Evolutionary conservation across 2,888 invertebrate genomes (phyloP).

Genomic region (Agonopterix subpropinquella): DNA sequence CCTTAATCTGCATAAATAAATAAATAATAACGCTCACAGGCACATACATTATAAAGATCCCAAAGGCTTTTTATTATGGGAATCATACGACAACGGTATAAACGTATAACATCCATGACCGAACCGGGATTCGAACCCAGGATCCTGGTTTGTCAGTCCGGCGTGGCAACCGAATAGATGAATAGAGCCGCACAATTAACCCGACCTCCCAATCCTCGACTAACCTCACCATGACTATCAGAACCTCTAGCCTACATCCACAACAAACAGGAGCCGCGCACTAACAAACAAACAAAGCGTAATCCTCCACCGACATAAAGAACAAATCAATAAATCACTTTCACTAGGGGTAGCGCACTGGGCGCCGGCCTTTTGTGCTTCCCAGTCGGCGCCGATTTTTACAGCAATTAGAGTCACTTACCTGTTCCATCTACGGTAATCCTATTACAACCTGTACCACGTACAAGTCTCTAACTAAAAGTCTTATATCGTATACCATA

Average conservation of each 20-base stretch:
- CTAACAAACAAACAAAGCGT: slow-evolving; percentile 59
- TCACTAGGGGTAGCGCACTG: slow-evolving; percentile 48
- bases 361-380: slow-evolving; percentile 60
- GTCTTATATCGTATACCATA: neutral
- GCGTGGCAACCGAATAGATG: no score
- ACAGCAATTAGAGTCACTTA: slow-evolving; percentile 74
- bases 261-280: slow-evolving; percentile 42
- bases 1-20: no score
- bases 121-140: no score
- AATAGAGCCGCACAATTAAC: no score
- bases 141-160: no score
- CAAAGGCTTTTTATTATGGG: no score
- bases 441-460: slow-evolving; percentile 44
- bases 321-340: slow-evolving; percentile 71
- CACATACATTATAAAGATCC: no score
- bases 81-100: no score
- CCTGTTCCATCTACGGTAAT: slow-evolving; percentile 63
- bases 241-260: slow-evolving; percentile 1
- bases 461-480: no score
- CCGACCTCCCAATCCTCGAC: neutral
- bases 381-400: slow-evolving; percentile 66
- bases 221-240: slow-evolving; percentile 1
- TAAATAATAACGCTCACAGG: no score
- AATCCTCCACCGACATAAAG: slow-evolving; percentile 56
- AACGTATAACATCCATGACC: no score